Conservation (phyloP, 2,888 invertebrate genomes). For the Volucella inflata region DNA sequence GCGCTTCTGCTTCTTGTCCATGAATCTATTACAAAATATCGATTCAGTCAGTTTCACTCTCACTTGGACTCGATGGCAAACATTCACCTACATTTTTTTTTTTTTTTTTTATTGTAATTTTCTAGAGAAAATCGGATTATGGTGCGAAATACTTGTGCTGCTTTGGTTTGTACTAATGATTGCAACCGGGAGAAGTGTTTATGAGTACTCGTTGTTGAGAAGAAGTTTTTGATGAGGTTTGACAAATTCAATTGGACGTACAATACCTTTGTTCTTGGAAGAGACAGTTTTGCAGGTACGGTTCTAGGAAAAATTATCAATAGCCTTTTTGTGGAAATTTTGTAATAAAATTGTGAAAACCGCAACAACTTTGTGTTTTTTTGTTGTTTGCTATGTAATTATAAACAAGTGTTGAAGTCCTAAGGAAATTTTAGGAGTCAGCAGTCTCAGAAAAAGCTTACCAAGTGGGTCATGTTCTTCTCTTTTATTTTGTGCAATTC, state of each 20-base stretch:
- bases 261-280: not conserved
- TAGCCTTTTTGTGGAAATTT: no score
- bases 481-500: no score
- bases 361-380: no score
- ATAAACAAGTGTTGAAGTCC: no score
- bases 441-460: no score
- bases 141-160: constrained; percentile 7
- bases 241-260: not conserved
- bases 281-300: not conserved
- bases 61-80: constrained; percentile 58
- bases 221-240: constrained; percentile 2
- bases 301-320: no score
- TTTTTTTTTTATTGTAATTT: constrained; percentile 7
- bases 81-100: constrained; percentile 52
- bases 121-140: constrained; percentile 52
- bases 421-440: no score
- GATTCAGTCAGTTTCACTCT: constrained; percentile 67
- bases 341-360: no score
- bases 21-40: constrained; percentile 73
- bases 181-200: not conserved
- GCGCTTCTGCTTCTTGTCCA: constrained; percentile 54
- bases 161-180: constrained; percentile 17
- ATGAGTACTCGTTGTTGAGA: not conserved
- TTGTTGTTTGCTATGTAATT: no score
- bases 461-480: no score